Evolutionary conservation across 2,888 invertebrate species (phyloP), one percentile per base, ranked within the genome.

Genomic region (Cryptocheilus praepositus): DNA sequence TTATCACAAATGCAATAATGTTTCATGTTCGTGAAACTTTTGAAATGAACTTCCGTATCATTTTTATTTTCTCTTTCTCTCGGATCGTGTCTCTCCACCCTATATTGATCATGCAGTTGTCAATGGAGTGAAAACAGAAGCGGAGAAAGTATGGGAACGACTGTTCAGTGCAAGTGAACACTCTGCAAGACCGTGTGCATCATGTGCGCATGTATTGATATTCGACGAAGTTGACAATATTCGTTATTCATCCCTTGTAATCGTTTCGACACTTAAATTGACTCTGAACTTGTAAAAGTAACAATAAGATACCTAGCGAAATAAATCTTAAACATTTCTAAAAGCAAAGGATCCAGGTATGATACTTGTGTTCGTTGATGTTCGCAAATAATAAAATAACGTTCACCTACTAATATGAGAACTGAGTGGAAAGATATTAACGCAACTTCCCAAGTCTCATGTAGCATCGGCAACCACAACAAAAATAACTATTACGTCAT

Each of bases 361-460:
- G 13, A 44, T 15, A 44, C 19, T 36, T 13, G 7, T n/a, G 5
- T 59, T 28, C 70, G 52, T 67, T 65, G 67, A 67, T 44, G 60
- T 53, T 59, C 44, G 61, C 46, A 57, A 45, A 54, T 45, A 55
- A 65, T 43, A 52, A 46, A 59, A 53, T 7, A 45, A 56, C 21
- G 49, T 53, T 52, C 18, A 3, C 28, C 18, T 64, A n/a, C 21
- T 25, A 25, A 25, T 25, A 25, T 25, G 5, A 25, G 52, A n/a
- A 74, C 11, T 21, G 61, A 70, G 64, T 68, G 70, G 62, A 71
- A 70, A 61, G 79, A 81, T 83, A 85, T 86, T 88, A 89, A 89
- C 89, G 89, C 89, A 89, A 86, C 89, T 89, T 89, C 89, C 89
- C 85, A 88, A 88, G 87, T 85, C 86, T 88, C 88, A 86, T 87